Conservation (phyloP, 2,888 invertebrate genomes). For the Stegophylla sp. region DNA sequence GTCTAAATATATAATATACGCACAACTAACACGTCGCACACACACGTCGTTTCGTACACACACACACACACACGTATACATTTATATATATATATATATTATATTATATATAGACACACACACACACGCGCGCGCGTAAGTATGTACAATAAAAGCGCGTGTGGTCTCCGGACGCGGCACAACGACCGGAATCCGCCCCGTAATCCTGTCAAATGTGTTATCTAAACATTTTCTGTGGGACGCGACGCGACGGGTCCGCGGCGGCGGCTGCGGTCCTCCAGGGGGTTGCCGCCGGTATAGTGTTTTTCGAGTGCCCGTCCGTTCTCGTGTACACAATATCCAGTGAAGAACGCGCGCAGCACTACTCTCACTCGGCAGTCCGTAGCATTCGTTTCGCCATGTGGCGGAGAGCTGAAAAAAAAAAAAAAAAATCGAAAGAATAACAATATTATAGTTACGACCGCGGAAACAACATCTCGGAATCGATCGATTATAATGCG, state of each 20-base stretch:
- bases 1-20: not conserved
- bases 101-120: not conserved
- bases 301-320: not conserved
- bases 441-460: too few relatives aligned
- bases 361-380: too few relatives aligned
- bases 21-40: not conserved
- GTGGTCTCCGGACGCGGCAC: conserved; percentile 13
- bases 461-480: not conserved
- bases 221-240: conserved; percentile 25
- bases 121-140: too few relatives aligned
- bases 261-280: not conserved
- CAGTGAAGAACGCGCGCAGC: not conserved
- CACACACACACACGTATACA: not conserved
- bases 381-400: not conserved
- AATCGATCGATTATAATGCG: not conserved
- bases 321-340: not conserved
- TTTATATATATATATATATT: too few relatives aligned
- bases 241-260: not conserved
- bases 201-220: conserved; percentile 38
- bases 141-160: too few relatives aligned
- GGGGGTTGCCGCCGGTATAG: not conserved
- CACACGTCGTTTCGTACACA: not conserved
- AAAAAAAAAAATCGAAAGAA: too few relatives aligned
- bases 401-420: not conserved
- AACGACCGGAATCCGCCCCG: conserved; percentile 43